Conservation (phyloP, 2,797 vertebrate genomes). For the Loris lydekkerianus region DNA sequence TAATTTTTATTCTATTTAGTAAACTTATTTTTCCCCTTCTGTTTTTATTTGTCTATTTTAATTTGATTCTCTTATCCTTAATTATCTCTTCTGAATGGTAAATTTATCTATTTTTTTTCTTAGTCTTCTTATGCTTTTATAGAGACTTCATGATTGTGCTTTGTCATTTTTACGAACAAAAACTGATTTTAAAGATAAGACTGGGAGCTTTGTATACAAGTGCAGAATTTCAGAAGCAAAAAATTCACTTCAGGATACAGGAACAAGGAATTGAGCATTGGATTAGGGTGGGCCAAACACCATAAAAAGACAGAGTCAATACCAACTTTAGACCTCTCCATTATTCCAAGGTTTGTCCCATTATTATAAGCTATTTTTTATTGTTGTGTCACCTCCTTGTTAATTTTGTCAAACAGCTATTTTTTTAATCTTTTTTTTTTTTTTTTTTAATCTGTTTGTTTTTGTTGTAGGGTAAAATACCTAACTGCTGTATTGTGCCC, state of each 20-base stretch:
- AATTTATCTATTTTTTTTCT: not conserved
- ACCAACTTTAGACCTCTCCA: too few relatives aligned
- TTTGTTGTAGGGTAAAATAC: not conserved
- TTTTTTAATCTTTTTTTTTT: too few relatives aligned
- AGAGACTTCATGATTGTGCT: not conserved
- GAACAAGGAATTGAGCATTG: not conserved
- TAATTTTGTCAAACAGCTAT: not conserved
- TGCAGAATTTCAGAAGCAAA: not conserved
- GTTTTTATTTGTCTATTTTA: not conserved
- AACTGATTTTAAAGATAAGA: not conserved
- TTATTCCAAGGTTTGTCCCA: not conserved
- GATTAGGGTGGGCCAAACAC: rapidly evolving
- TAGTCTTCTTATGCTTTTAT: not conserved
- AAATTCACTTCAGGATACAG: not conserved
- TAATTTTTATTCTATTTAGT: not conserved
- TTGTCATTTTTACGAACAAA: not conserved
- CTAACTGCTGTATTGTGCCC: not conserved
- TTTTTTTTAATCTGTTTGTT: not conserved
- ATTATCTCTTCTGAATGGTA: not conserved
- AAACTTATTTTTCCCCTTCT: not conserved
- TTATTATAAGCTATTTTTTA: not conserved
- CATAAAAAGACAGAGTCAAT: not conserved
- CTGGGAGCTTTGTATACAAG: not conserved
- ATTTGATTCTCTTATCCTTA: not conserved
- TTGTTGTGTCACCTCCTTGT: not conserved